Evolutionary conservation across 2,888 invertebrate genomes (phyloP), one percentile per base, ranked within the genome.

Genomic region (Acrocyrtus sp.): DNA sequence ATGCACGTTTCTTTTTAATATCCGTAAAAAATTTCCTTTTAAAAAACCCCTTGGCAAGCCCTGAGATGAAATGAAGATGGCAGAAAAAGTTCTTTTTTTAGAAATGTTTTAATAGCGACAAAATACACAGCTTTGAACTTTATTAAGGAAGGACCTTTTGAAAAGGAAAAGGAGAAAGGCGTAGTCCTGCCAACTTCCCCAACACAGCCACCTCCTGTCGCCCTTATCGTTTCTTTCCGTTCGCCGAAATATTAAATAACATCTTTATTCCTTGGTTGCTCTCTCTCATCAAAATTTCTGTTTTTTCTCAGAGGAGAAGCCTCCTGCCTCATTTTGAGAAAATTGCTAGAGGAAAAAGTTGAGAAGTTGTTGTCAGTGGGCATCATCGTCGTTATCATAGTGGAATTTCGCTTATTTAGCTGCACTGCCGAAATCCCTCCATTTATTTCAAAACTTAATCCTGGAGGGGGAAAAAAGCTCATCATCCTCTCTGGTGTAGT

Each of bases 341-440:
- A 69, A 69, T 69, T 61, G 47, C 69, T 69, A 12, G 26, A 62
- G 43, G 69, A 62, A 51, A n/a, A 69, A 63, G 48, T 70, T 70
- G 50, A 51, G 51, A 58, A 51, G 57, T 57, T 22, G 26, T 56
- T 57, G 70, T n/a, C n/a, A n/a, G n/a, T n/a, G n/a, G n/a, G n/a
- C n/a, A n/a, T n/a, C n/a, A n/a, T n/a, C n/a, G n/a, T n/a, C n/a
- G n/a, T n/a, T n/a, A n/a, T 69, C 62, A 60, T 70, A 63, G 51
- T 50, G 63, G 63, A 70, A 70, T 62, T 70, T 41, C 39, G 56
- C 50, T 53, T 54, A 66, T 50, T 57, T 62, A 51, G 57, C 57
- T 24, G 26, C 51, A 62, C n/a, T 24, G 12, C 27, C 10, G 6
- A 51, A 24, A 15, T 51, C 41, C 24, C 41, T 21, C 41, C 21